Evolutionary conservation across 1,140 invertebrate species (phyloP).

Genomic region (Cydia splendana): DNA sequence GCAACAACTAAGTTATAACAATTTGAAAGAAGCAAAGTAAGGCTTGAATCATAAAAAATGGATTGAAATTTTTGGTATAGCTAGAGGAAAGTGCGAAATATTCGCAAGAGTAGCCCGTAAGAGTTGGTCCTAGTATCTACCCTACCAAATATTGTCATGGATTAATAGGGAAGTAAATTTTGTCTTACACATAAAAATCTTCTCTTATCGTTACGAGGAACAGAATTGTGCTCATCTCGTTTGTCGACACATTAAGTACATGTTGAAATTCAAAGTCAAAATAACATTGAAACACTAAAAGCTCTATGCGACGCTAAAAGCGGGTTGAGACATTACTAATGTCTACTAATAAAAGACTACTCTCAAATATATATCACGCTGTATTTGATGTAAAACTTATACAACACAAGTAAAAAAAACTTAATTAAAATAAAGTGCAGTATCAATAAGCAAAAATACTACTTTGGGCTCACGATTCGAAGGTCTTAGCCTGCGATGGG

Average conservation of each 20-base stretch:
- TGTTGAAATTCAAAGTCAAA: conserved; percentile 41
- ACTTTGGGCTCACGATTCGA: not conserved
- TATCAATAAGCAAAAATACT: conserved; percentile 44
- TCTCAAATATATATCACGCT: conserved; percentile 62
- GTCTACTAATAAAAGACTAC: conserved; percentile 59
- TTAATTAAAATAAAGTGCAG: conserved; percentile 54
- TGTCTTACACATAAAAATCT: conserved; percentile 24
- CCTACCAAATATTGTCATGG: conserved; percentile 31
- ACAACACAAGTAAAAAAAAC: conserved; percentile 59
- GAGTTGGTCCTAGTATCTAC: conserved; percentile 19
- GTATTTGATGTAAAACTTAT: conserved; percentile 66
- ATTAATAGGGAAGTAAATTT: conserved; percentile 28
- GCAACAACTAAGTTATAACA: conserved; percentile 63
- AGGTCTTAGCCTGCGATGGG: not conserved
- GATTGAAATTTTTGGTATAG: not conserved
- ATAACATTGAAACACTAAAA: conserved; percentile 47
- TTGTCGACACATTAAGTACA: conserved; percentile 42
- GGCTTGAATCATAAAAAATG: conserved; percentile 37
- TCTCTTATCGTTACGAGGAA: conserved; percentile 16
- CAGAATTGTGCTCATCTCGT: not conserved
- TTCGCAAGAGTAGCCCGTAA: conserved; percentile 11
- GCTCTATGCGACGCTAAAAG: conserved; percentile 66
- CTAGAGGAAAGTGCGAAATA: not conserved
- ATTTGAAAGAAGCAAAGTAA: conserved; percentile 48
- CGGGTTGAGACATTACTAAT: conserved; percentile 49